Evolutionary conservation across 2,113 vertebrate genomes (phyloP).

Genomic region (Vombatus ursinus): DNA sequence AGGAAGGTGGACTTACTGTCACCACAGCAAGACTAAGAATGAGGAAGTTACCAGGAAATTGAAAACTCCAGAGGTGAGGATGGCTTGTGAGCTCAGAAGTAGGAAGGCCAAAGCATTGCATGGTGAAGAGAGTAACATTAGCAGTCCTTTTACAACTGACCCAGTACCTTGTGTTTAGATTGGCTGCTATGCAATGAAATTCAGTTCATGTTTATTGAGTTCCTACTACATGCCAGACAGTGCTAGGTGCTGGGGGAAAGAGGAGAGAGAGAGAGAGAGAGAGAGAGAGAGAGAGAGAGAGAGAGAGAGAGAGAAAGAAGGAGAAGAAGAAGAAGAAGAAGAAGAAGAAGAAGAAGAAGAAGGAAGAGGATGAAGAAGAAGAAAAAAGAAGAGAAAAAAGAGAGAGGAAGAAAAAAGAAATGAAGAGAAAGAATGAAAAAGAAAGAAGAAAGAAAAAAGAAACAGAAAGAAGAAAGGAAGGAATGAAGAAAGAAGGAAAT

Average conservation of each 20-base stretch:
- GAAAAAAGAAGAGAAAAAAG: not conserved
- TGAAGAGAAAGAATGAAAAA: too few species aligned
- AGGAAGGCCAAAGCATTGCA: not conserved
- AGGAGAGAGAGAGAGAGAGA: not conserved
- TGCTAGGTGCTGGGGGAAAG: not conserved
- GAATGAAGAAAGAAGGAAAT: not conserved
- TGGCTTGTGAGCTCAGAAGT: not conserved
- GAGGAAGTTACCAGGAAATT: conserved; percentile 42
- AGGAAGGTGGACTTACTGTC: conserved; percentile 22
- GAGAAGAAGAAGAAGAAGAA: rapidly evolving
- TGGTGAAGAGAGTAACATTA: not conserved
- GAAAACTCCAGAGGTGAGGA: not conserved
- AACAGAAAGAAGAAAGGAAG: not conserved
- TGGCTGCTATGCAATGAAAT: not conserved
- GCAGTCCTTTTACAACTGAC: not conserved
- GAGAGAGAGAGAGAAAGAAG: not conserved
- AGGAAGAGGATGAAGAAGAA: too few species aligned
- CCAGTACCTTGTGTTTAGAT: not conserved
- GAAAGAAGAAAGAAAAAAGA: too few species aligned
- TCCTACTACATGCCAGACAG: not conserved
- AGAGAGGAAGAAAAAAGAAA: not conserved
- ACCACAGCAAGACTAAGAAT: not conserved
- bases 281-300: not conserved
- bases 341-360: too few species aligned
- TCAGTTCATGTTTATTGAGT: not conserved